A percentile compares a stretch with the other conserved stretches of the same genome.
Conservation (phyloP, 2,113 vertebrate genomes). For the Octodon degus region DNA sequence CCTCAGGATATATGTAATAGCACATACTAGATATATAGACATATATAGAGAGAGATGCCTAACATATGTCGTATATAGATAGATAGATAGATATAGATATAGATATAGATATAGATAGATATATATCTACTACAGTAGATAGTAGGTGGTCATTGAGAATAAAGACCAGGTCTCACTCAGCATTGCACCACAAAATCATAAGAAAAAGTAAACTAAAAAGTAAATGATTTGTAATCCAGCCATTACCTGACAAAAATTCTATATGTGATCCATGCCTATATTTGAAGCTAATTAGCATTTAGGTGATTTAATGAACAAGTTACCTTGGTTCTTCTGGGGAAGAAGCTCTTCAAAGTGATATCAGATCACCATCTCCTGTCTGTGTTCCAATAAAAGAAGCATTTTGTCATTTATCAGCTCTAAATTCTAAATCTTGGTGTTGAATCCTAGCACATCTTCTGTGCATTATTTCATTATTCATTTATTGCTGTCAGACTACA, state of each 20-base stretch:
- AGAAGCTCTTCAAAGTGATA: background rate
- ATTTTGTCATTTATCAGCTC: background rate
- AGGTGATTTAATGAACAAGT: background rate
- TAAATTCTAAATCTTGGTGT: background rate
- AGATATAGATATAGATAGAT: too few relatives aligned
- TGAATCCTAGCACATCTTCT: background rate
- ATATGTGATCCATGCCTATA: background rate
- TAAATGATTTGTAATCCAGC: background rate
- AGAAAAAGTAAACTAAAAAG: background rate
- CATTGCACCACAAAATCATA: constrained; percentile 1
- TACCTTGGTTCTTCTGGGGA: background rate
- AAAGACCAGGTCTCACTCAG: background rate
- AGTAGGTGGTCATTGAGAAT: background rate
- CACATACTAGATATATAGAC: background rate
- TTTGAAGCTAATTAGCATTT: background rate
- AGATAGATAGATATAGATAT: too few relatives aligned
- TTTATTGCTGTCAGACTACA: background rate
- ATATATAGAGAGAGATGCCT: too few relatives aligned
- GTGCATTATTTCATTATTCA: background rate
- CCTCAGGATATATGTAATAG: background rate
- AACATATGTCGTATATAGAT: too few relatives aligned
- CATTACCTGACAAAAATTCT: background rate
- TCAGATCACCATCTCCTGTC: background rate
- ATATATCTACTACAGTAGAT: background rate
- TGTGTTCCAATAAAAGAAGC: background rate